A percentile compares a stretch with the other conserved stretches of the same genome.
Evolutionary conservation across 1,140 invertebrate genomes (phyloP).

Genomic region (Octopus sinensis): DNA sequence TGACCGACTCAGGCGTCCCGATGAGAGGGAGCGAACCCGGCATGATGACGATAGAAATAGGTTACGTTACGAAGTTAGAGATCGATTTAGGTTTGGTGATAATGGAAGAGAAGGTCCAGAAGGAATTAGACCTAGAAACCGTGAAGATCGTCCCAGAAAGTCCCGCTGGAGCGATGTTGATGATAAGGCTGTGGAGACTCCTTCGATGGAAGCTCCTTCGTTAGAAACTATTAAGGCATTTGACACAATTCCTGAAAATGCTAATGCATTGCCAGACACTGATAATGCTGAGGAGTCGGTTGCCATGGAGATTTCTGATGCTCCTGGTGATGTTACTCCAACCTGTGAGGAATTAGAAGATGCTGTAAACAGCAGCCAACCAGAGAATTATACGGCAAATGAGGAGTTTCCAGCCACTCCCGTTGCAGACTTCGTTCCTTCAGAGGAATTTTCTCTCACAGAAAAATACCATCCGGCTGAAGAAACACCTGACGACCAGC

Average conservation of each 20-base stretch:
- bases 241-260: neutral
- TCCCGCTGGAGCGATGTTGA: slow-evolving; percentile 12
- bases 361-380: no score
- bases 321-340: no score
- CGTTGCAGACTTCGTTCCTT: neutral
- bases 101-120: slow-evolving; percentile 1
- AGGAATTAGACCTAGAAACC: neutral
- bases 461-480: neutral
- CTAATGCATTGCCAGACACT: neutral
- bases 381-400: no score
- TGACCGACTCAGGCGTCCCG: slow-evolving; percentile 9
- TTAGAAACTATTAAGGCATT: neutral
- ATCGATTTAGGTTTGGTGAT: slow-evolving; percentile 30
- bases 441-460: neutral
- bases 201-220: neutral
- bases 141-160: slow-evolving; percentile 13
- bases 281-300: neutral
- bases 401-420: neutral
- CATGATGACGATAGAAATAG: slow-evolving; percentile 14
- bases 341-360: no score
- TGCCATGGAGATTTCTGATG: neutral
- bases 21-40: neutral
- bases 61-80: slow-evolving; percentile 18
- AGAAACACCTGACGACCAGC: neutral
- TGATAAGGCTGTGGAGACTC: neutral